Percentiles rank a stretch among this genome's conserved stretches.
These are phyloP conservation scores for Ostrea denselamellosa DNA, from an alignment of 1,140 invertebrate genomes.

Conservation along the genomic window DNA sequence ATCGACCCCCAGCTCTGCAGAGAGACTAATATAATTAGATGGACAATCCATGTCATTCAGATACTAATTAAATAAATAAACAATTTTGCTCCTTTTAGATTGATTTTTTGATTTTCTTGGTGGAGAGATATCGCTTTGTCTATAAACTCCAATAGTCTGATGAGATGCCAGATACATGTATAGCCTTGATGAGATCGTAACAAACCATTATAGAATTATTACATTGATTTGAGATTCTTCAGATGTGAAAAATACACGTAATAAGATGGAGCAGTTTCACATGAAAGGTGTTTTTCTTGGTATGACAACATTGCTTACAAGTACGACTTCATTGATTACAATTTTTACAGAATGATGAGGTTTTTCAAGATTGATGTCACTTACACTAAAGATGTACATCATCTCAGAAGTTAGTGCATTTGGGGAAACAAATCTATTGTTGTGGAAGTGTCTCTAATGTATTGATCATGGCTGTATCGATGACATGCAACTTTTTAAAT, in stretches of 20 bases:
- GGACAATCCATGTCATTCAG: conserved; percentile 21
- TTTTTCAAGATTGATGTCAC: no score
- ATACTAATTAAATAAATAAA: conserved; percentile 25
- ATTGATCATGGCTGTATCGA: no score
- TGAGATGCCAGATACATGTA: neutral
- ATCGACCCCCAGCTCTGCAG: neutral
- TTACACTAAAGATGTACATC: no score
- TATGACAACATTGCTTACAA: no score
- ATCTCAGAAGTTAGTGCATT: no score
- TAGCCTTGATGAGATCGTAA: neutral
- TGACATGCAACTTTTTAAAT: no score
- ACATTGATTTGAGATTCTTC: conserved; percentile 8
- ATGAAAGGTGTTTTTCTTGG: conserved; percentile 13
- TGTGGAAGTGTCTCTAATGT: no score
- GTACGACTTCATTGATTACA: no score
- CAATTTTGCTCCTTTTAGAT: conserved; percentile 20
- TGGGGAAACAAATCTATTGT: no score
- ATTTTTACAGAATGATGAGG: no score
- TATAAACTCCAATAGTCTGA: neutral
- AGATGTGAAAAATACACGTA: neutral
- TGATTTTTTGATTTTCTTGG: conserved; percentile 2
- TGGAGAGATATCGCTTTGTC: neutral
- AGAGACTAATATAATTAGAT: conserved; percentile 5
- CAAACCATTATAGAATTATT: neutral
- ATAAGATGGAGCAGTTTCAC: neutral